A percentile compares a stretch with the other conserved stretches of the same genome.
Evolutionary conservation across 2,113 vertebrate species (phyloP).

Genomic region (Zosterops japonicus): DNA sequence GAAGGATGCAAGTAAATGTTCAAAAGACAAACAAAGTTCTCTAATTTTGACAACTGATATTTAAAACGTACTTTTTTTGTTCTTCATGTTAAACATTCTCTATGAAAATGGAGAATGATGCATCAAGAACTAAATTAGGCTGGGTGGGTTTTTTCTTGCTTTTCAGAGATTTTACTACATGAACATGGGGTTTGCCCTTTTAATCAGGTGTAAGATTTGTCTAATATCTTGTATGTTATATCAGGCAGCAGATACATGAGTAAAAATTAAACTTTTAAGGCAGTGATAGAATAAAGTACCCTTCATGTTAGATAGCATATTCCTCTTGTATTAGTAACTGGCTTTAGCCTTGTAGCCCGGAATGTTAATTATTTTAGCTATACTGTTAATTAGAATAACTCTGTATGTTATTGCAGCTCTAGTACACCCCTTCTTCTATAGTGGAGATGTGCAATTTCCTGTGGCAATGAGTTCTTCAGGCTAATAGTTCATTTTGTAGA

Average conservation of each 20-base stretch:
- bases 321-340: neutral
- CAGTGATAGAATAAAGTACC: neutral
- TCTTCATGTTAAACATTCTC: neutral
- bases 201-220: neutral
- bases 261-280: neutral
- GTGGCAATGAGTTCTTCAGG: constrained; percentile 12
- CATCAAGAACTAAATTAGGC: neutral
- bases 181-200: neutral
- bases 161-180: neutral
- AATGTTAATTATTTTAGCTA: neutral
- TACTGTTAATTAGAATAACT: constrained; percentile 25
- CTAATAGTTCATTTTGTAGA: constrained; percentile 22
- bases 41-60: neutral
- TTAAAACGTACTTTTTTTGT: neutral
- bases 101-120: neutral
- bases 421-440: neutral
- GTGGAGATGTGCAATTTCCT: constrained; percentile 30
- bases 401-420: neutral
- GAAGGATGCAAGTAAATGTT: neutral
- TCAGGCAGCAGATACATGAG: neutral
- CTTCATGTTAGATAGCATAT: neutral
- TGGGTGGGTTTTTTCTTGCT: neutral
- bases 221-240: neutral
- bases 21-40: neutral
- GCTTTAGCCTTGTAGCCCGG: neutral